Percentiles rank a stretch among this genome's conserved stretches.
Conservation (phyloP, 2,888 invertebrate species). For the Drosophila mercatorum region DNA sequence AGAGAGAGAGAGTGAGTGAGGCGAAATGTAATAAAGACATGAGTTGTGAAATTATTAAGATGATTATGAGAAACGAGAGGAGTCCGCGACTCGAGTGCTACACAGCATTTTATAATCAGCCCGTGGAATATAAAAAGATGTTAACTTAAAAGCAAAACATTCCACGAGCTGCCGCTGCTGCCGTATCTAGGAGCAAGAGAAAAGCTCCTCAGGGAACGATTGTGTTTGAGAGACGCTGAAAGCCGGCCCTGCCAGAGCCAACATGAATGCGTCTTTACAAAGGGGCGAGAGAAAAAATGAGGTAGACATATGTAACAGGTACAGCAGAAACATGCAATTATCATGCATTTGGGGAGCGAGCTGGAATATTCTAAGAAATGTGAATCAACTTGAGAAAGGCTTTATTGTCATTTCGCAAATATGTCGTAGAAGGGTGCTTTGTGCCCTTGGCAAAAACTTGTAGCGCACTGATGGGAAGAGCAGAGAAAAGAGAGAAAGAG, state of each 20-base stretch:
- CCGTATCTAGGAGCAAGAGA: constrained; percentile 21
- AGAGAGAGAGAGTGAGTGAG: not conserved
- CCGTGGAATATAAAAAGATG: constrained; percentile 18
- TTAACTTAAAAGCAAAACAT: constrained; percentile 31
- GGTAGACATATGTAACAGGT: constrained; percentile 15
- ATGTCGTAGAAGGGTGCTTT: not conserved
- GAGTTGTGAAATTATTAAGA: constrained; percentile 77
- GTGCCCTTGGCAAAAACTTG: too few relatives aligned
- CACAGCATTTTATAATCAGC: constrained; percentile 36
- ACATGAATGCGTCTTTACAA: constrained; percentile 4
- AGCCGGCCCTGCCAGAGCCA: constrained; percentile 1
- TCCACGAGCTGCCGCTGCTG: not conserved
- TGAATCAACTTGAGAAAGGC: not conserved
- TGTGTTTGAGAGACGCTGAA: constrained; percentile 11
- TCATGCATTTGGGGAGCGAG: not conserved
- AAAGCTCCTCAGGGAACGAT: constrained; percentile 34
- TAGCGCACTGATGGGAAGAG: not conserved
- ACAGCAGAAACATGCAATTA: constrained; percentile 1
- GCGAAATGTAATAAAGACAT: constrained; percentile 75
- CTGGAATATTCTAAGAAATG: not conserved
- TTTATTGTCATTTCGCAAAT: not conserved
- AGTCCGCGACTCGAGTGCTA: constrained; percentile 26
- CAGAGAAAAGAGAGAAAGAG: too few relatives aligned
- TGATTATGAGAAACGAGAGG: constrained; percentile 67
- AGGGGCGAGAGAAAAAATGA: not conserved